Percentiles rank a stretch among this genome's conserved stretches.
These are phyloP conservation scores for Schizothorax lantsangensis DNA, from an alignment of 2,797 vertebrate genomes.

Conservation along the genomic window DNA sequence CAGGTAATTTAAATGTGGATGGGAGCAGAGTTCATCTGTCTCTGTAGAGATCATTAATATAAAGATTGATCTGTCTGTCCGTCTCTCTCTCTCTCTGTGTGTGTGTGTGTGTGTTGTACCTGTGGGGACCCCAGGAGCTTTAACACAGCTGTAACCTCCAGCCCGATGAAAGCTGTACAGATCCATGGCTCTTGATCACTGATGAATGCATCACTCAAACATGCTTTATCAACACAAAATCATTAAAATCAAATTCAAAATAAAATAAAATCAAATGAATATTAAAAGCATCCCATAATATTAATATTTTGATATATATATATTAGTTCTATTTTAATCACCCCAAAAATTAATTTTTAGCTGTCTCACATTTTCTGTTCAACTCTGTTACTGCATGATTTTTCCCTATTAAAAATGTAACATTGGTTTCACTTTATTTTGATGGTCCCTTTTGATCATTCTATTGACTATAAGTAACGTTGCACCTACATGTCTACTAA, in stretches of 20 bases:
- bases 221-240: not conserved
- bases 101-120: slow-evolving; percentile 53
- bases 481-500: too few relatives aligned
- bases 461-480: too few relatives aligned
- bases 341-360: not conserved
- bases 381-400: not conserved
- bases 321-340: too few relatives aligned
- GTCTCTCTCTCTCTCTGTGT: not conserved
- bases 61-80: slow-evolving; percentile 59
- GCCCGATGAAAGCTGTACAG: slow-evolving; percentile 21
- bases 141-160: slow-evolving; percentile 35
- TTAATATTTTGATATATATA: not conserved
- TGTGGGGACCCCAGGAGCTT: slow-evolving; percentile 45
- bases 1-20: slow-evolving; percentile 74
- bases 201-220: slow-evolving; percentile 40
- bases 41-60: slow-evolving; percentile 67
- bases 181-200: slow-evolving; percentile 38
- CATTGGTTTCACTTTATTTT: not conserved
- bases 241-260: too few relatives aligned
- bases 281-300: too few relatives aligned
- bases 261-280: too few relatives aligned
- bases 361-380: not conserved
- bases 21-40: slow-evolving; percentile 67
- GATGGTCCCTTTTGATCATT: too few relatives aligned
- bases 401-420: not conserved